Base-by-base conservation (phyloP, 1,140 invertebrate genomes). In the Coenobita brevimanus region DNA sequence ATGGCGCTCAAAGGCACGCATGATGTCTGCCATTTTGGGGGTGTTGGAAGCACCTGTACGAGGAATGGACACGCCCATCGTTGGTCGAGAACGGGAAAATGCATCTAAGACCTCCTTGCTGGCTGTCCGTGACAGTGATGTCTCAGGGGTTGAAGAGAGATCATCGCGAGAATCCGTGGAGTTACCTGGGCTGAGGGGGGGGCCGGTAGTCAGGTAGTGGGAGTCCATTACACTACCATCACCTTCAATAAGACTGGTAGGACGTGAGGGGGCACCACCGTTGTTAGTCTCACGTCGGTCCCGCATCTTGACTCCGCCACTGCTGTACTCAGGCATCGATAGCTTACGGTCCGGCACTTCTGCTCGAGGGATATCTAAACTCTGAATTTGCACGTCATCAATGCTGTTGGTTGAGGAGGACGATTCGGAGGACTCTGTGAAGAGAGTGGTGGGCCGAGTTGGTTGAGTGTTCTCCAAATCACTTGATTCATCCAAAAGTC, bases 1-100 rank as follows among this genome's bases (percentile, higher is more conserved):
- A 57, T 90, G 57, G 91, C 84, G 94, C 89, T 95, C 95, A 89
- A 95, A 93, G 38, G 94, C 94, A 82, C 94, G 94, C 84, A 94
- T 93, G 90, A 95, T 94, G 89, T 95, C 95, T 46, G 84, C 88
- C 91, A 91, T 80, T 88, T 84, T 89, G 43, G 90, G 89, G n/a
- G 89, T 64, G 67, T 71, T 88, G 67, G 84, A 85, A 69, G 85
- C 80, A 33, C 81, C 88, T 15, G 57, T 33, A 50, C 87, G 76
- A 36, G 76, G 82, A 8, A 86, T n/a, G 27, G 89, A 89, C 1
- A 76, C 71, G n/a, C 84, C 89, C 15, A 83, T 43, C 27, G 67
- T 38, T n/a, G 64, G 46, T 41, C 88, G 83, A 6, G 85, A 76
- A 10, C 85, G 71, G 13, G 90, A 89, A 80, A 91, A 90, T 17